Percentiles rank a stretch among this genome's conserved stretches.
Evolutionary conservation across 2,797 vertebrate species (phyloP).

Genomic region (Oryzias dopingdopingensis): DNA sequence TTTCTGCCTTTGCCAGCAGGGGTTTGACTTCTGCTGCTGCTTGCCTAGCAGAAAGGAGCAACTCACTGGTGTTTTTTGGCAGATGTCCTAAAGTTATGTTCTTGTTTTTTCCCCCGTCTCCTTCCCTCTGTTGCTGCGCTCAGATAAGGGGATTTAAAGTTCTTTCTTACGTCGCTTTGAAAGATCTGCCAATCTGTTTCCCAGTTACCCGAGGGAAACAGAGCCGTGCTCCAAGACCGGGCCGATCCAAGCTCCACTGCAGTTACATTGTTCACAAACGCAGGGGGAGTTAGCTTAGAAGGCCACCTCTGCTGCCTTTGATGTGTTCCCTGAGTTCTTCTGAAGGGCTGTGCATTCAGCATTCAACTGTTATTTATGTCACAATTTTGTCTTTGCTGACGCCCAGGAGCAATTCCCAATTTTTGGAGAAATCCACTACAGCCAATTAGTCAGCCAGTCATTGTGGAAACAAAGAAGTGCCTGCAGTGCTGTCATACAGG

Average conservation of each 20-base stretch:
- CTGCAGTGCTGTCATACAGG: slow-evolving; percentile 47
- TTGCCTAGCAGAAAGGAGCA: slow-evolving; percentile 50
- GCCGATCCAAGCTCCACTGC: slow-evolving; percentile 43
- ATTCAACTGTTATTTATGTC: slow-evolving; percentile 43
- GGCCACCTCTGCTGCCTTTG: slow-evolving; percentile 32
- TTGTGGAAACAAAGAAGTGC: slow-evolving; percentile 47
- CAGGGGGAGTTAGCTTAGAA: slow-evolving; percentile 26
- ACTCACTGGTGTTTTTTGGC: slow-evolving; percentile 64
- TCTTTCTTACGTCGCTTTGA: slow-evolving; percentile 64
- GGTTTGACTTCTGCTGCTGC: slow-evolving; percentile 50
- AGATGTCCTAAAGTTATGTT: slow-evolving; percentile 51
- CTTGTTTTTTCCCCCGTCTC: slow-evolving; percentile 14
- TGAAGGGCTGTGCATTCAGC: slow-evolving; percentile 23
- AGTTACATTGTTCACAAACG: slow-evolving; percentile 41
- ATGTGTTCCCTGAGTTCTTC: slow-evolving; percentile 51
- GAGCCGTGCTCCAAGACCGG: slow-evolving; percentile 55
- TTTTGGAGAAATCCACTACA: slow-evolving; percentile 54
- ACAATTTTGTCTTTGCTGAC: slow-evolving; percentile 29
- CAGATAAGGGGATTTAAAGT: slow-evolving; percentile 71
- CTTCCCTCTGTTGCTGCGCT: slow-evolving; percentile 34
- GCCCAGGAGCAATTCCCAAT: slow-evolving; percentile 34
- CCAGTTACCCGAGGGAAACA: slow-evolving; percentile 75
- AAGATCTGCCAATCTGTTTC: slow-evolving; percentile 72
- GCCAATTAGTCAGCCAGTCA: slow-evolving; percentile 58
- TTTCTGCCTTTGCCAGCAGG: slow-evolving; percentile 51